Evolutionary conservation across 2,113 vertebrate genomes (phyloP), one percentile per base, ranked within the genome.

Genomic region (Tupaia chinensis): DNA sequence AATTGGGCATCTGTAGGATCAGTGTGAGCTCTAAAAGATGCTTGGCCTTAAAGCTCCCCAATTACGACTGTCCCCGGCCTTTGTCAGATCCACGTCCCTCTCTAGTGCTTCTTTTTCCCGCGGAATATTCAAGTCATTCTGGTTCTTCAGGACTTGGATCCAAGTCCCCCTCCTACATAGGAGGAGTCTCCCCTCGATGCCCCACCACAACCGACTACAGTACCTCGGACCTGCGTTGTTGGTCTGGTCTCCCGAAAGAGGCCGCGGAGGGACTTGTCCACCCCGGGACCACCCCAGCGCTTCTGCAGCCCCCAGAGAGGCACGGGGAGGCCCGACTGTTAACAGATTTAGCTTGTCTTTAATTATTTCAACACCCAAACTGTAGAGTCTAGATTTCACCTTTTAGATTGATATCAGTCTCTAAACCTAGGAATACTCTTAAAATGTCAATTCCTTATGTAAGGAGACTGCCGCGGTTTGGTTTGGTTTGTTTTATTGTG

Each of bases 361-460:
- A 79, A 32, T 34, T 12, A 81, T 44, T 53, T 74, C 79, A 63
- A 54, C 74, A 88, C 65, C 58, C 58, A 84, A 87, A 23, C 77
- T 92, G 58, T 44, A 23, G 58, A 81, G 25, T 73, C 54, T 91
- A 87, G 63, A 91, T 94, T 93, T 96, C 79, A 63, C 69, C 89
- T 86, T 76, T 76, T 34, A 69, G 69, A 27, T 89, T 79, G 3
- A 2, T 87, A 56, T n/a, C 80, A 66, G 53, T 65, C 58, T 92
- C 89, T 80, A 87, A 80, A 97, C 92, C 72, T 95, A 94, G 91
- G 63, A 83, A 22, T 34, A 29, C 66, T 86, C 66, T 84, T 84
- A 89, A 92, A 80, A 69, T 84, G 80, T n/a, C 87, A 73, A 23
- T 80, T 93, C 54, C 58, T 91, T 66, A 23, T 70, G 90, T 81